Conservation (phyloP, 2,888 invertebrate species). For the Spodoptera picta region DNA sequence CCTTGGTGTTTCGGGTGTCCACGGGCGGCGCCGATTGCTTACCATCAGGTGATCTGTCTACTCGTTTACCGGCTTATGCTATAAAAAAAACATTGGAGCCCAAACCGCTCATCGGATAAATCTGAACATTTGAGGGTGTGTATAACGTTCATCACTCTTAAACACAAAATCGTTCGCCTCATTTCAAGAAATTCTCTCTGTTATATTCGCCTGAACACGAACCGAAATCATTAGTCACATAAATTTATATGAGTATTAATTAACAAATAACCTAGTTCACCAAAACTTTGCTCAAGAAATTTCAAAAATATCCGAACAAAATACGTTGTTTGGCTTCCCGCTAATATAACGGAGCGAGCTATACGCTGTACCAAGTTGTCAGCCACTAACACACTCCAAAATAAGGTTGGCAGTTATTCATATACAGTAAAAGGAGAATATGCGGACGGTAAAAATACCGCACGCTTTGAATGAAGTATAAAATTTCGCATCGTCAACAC, state of each 20-base stretch:
- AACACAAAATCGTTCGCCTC: too few species aligned
- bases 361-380: slow-evolving; percentile 34
- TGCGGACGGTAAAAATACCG: slow-evolving; percentile 54
- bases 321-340: slow-evolving; percentile 18
- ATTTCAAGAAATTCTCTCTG: too few species aligned
- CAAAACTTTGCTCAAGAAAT: slow-evolving; percentile 28
- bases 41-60: too few species aligned
- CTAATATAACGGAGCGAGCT: slow-evolving; percentile 38
- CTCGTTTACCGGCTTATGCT: too few species aligned
- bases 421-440: slow-evolving; percentile 46
- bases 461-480: slow-evolving; percentile 62
- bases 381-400: slow-evolving; percentile 52
- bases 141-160: too few species aligned
- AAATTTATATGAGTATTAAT: neutral
- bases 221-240: neutral
- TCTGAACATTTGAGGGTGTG: too few species aligned
- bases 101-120: too few species aligned
- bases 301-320: slow-evolving; percentile 28
- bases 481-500: slow-evolving; percentile 65
- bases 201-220: too few species aligned
- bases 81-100: too few species aligned
- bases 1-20: too few species aligned
- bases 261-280: slow-evolving; percentile 5
- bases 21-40: too few species aligned
- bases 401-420: slow-evolving; percentile 57